Evolutionary conservation across 1,140 invertebrate species (phyloP).

Genomic region (Xylocopa sonorina): DNA sequence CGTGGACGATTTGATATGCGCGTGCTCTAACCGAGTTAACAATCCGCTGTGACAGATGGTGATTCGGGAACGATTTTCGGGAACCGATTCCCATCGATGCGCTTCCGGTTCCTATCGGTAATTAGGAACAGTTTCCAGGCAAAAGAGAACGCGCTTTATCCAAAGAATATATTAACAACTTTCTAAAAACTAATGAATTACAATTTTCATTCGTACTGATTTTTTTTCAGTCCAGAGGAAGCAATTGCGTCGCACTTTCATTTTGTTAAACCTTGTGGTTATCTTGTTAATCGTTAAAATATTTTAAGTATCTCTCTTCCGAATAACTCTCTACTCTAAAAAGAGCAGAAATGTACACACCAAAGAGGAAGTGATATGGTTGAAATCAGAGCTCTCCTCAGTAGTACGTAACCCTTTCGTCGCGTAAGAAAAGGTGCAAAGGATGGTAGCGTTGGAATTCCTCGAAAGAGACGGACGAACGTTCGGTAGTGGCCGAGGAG

Average conservation of each 20-base stretch:
- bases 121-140: neutral
- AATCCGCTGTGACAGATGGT: conserved; percentile 79
- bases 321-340: too few relatives aligned
- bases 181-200: too few relatives aligned
- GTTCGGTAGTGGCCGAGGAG: neutral
- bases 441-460: conserved; percentile 43
- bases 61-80: conserved; percentile 53
- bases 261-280: too few relatives aligned
- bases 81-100: conserved; percentile 11
- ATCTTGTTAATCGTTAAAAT: too few relatives aligned
- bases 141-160: neutral
- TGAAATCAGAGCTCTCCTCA: too few relatives aligned
- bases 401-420: conserved; percentile 1
- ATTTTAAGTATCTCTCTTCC: too few relatives aligned
- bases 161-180: neutral
- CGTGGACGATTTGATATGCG: conserved; percentile 80
- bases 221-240: too few relatives aligned
- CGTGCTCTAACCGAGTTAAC: conserved; percentile 76
- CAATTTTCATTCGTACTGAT: too few relatives aligned
- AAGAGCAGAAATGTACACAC: too few relatives aligned
- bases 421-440: conserved; percentile 49
- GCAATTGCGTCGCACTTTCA: too few relatives aligned
- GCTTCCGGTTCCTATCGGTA: conserved; percentile 5
- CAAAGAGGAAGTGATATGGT: too few relatives aligned
- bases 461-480: conserved; percentile 31